These are phyloP conservation scores for Acanthisitta chloris DNA, from an alignment of 2,113 vertebrate genomes.

Conservation along the genomic window DNA sequence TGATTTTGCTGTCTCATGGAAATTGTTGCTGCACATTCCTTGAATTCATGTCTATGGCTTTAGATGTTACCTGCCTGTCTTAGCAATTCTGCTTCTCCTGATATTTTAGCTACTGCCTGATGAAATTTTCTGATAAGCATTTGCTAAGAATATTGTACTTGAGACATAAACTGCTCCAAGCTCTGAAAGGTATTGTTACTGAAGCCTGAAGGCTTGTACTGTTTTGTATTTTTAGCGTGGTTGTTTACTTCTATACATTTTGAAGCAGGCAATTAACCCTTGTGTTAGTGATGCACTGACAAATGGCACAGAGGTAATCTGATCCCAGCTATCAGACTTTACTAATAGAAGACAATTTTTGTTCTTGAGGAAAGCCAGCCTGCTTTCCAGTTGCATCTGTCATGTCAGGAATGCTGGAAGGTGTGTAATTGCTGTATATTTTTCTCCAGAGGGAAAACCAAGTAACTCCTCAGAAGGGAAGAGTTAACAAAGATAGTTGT, in stretches of 20 bases:
- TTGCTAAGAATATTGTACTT: neutral
- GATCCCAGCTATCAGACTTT: neutral
- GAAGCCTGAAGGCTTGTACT: neutral
- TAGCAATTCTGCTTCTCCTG: neutral
- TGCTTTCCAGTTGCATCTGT: neutral
- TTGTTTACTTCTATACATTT: neutral
- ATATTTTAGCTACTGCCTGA: neutral
- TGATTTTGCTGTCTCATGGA: neutral
- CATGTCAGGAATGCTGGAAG: neutral
- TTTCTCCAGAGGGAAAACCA: neutral
- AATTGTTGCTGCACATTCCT: neutral
- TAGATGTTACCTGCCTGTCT: neutral
- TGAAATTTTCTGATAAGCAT: neutral
- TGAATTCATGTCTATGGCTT: neutral
- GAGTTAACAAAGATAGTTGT: neutral
- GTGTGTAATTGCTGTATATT: neutral
- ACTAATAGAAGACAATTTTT: neutral
- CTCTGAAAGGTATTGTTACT: neutral
- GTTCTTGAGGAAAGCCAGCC: neutral
- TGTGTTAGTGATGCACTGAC: neutral
- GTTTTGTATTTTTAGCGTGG: neutral
- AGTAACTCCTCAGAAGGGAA: neutral
- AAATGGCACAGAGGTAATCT: neutral
- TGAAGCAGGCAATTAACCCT: neutral
- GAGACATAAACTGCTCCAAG: neutral